phyloP scores from a whole-genome alignment of 2,797 vertebrate species.

The Sparidentex hasta region DNA sequence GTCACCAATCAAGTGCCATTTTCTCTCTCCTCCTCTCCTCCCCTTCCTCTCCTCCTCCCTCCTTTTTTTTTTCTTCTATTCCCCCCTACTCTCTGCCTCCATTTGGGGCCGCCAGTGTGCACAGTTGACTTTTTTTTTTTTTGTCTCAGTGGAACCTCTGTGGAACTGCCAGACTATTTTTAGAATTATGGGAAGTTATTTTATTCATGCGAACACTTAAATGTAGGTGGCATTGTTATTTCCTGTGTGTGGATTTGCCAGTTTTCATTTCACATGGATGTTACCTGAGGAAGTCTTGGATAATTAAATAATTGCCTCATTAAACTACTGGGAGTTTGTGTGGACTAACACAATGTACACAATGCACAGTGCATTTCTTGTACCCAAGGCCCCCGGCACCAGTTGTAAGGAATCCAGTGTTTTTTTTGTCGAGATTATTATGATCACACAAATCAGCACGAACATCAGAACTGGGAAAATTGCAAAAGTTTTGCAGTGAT shows the following conservation, averaged over 20 bases:
- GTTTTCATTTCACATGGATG: neutral
- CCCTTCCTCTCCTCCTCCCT: conserved; percentile 16
- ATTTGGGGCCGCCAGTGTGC: conserved; percentile 49
- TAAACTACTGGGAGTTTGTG: neutral
- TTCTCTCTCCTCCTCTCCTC: conserved; percentile 50
- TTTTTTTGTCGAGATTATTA: too few species aligned
- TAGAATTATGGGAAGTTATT: neutral
- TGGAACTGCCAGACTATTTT: neutral
- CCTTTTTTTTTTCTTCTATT: conserved; percentile 28
- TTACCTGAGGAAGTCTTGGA: neutral
- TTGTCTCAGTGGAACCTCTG: conserved; percentile 9
- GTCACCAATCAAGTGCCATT: conserved; percentile 89
- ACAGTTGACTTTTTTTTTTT: conserved; percentile 36
- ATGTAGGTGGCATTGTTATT: neutral
- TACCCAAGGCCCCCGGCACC: too few species aligned
- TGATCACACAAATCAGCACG: too few species aligned
- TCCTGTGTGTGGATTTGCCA: neutral
- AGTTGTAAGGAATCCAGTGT: too few species aligned
- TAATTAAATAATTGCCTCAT: neutral
- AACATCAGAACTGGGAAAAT: too few species aligned
- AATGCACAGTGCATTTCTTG: too few species aligned
- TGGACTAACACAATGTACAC: neutral
- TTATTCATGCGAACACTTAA: neutral
- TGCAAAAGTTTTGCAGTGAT: too few species aligned
- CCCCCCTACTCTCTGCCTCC: conserved; percentile 37